phyloP scores from a whole-genome alignment of 1,140 invertebrate species.

The Polyergus mexicanus region DNA sequence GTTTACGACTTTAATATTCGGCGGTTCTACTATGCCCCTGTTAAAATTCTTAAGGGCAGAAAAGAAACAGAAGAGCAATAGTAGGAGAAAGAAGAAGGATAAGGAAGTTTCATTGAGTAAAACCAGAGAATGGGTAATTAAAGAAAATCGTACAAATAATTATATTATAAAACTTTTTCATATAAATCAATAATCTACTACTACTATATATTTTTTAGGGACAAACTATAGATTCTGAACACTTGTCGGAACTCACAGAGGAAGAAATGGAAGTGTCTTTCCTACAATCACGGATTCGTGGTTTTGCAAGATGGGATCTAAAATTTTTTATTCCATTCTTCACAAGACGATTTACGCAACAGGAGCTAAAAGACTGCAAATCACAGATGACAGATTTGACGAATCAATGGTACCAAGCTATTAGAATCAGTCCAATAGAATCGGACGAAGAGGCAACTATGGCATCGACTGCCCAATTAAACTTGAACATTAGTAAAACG shows the following conservation, averaged over 20 bases:
- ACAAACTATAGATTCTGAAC: conserved; percentile 98
- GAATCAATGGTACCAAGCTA: conserved; percentile 98
- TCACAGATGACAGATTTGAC: conserved; percentile 98
- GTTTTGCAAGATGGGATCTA: conserved; percentile 96
- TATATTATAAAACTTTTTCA: conserved; percentile 6
- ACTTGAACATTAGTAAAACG: conserved; percentile 72
- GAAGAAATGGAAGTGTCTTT: conserved; percentile 95
- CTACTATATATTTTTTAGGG: conserved; percentile 89
- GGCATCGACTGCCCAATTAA: conserved; percentile 81
- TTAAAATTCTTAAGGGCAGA: conserved; percentile 93
- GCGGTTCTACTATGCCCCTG: conserved; percentile 98
- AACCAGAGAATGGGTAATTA: conserved; percentile 96
- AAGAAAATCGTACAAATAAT: not conserved
- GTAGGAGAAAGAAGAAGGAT: conserved; percentile 90
- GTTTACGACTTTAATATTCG: conserved; percentile 97
- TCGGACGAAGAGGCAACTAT: conserved; percentile 88
- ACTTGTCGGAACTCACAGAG: conserved; percentile 97
- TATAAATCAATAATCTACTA: not conserved
- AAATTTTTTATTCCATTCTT: conserved; percentile 98
- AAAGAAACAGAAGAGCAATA: conserved; percentile 88
- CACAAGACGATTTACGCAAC: conserved; percentile 96
- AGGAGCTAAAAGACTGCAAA: conserved; percentile 98
- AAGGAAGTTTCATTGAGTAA: conserved; percentile 97
- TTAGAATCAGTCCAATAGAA: conserved; percentile 93
- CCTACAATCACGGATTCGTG: conserved; percentile 90